phyloP scores from a whole-genome alignment of 2,888 invertebrate species.

The Nudaria mundana region DNA sequence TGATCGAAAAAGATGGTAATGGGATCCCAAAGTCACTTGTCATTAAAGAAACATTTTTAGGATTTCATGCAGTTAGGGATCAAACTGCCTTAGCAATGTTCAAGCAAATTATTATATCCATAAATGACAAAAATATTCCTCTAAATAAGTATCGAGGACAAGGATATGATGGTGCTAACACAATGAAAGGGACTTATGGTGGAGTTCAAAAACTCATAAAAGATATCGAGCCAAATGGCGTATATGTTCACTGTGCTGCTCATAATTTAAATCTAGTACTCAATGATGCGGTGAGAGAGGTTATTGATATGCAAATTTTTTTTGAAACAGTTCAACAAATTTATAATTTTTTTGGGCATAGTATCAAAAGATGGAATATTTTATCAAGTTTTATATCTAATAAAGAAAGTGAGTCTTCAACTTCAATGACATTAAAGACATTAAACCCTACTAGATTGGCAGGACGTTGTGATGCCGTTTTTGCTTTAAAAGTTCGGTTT shows the following conservation, averaged over 20 bases:
- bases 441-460: conserved; percentile 2
- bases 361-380: conserved; percentile 17
- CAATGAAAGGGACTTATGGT: conserved; percentile 7
- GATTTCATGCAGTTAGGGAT: conserved; percentile 21
- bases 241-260: conserved; percentile 22
- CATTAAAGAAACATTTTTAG: conserved; percentile 20
- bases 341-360: conserved; percentile 3
- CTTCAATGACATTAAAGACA: conserved; percentile 15
- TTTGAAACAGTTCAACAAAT: no score
- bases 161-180: conserved; percentile 4
- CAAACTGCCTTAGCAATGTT: conserved; percentile 19
- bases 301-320: no score
- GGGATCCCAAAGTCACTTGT: conserved; percentile 5
- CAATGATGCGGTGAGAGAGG: conserved; percentile 14
- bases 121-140: conserved; percentile 17
- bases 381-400: conserved; percentile 16
- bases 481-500: no score
- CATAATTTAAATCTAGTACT: conserved; percentile 26
- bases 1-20: conserved; percentile 1
- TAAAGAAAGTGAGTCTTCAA: conserved; percentile 11
- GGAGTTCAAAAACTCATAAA: conserved; percentile 29
- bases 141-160: conserved; percentile 10
- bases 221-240: conserved; percentile 30
- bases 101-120: conserved; percentile 19
- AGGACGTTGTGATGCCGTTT: neutral